Base-by-base conservation (phyloP, 1,140 invertebrate species). In the Penaeus japonicus region DNA sequence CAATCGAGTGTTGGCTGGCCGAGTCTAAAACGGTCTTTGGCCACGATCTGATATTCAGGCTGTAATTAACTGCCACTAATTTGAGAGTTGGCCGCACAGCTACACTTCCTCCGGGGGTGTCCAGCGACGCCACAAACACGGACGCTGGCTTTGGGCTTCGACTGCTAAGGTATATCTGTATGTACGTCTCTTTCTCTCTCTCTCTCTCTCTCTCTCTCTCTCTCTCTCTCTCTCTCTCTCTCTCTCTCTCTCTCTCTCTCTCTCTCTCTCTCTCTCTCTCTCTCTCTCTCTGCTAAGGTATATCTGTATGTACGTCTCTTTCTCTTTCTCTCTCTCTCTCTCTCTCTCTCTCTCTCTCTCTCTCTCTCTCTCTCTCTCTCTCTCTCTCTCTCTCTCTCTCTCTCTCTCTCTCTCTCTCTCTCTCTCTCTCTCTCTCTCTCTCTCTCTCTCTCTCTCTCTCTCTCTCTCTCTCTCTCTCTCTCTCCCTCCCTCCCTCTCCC, bases 281-380 rank as follows among this genome's bases (percentile, higher is more conserved):
- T 47, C 0, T 78, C 75, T 78, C 27, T 78, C 75, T 78, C 27
- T 75, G 30, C 47, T 10, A 35, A 30, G 32, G 4, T 18, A 30
- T 75, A 4, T 75, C 73, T 22, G 5, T 75, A 30, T 18, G 12
- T 77, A 30, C 47, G 7, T 78, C 75, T 78, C 35, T 78, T 32
- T 78, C 35, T 78, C 75, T 78, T 5, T 78, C 75, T 78, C 75
- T 78, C 32, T 78, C 75, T 78, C 75, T 78, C 32, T 78, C 35
- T 78, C 75, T 78, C 35, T 78, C 75, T 78, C 35, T 78, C 75
- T 78, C 75, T 78, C 75, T 78, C 75, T 78, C 75, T 78, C 75
- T 78, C 75, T 78, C 75, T 78, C 35, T 47, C 35, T 47, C 18
- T 47, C 35, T 47, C 75, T 47, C 75, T 78, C 75, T 78, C 75